These are phyloP conservation scores for Schizaphis graminum DNA, from an alignment of 2,888 invertebrate species.

Conservation along the genomic window DNA sequence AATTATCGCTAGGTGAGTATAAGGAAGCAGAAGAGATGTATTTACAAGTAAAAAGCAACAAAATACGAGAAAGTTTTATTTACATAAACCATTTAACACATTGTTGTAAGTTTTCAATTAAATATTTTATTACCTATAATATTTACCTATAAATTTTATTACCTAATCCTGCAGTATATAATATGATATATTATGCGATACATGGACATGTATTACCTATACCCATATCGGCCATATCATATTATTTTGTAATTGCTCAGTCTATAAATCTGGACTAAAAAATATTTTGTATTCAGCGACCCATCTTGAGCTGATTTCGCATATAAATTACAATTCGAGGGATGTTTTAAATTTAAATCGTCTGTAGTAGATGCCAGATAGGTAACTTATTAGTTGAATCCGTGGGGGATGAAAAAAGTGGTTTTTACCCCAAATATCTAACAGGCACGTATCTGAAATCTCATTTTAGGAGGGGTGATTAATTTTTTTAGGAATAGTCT, in stretches of 20 bases:
- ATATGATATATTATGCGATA: neutral
- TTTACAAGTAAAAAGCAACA: conserved; percentile 85
- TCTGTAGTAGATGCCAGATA: neutral
- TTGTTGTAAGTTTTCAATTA: conserved; percentile 76
- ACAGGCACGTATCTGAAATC: too few species aligned
- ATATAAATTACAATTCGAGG: neutral
- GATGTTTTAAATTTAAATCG: neutral
- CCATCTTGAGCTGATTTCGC: neutral
- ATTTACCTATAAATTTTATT: neutral
- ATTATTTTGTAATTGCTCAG: neutral
- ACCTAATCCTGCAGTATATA: neutral
- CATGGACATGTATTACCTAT: neutral
- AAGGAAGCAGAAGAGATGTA: conserved; percentile 95
- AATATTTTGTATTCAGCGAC: neutral
- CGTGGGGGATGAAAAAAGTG: neutral
- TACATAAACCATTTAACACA: conserved; percentile 89
- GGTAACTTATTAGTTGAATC: neutral
- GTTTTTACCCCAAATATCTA: neutral
- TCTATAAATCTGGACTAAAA: neutral
- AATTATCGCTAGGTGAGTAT: conserved; percentile 92
- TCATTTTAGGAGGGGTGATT: too few species aligned
- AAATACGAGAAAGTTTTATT: conserved; percentile 85
- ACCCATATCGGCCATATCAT: neutral
- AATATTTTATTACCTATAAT: neutral
- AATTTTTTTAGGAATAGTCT: too few species aligned